Evolutionary conservation across 2,113 vertebrate genomes (phyloP).

Genomic region (Poecilia latipinna): DNA sequence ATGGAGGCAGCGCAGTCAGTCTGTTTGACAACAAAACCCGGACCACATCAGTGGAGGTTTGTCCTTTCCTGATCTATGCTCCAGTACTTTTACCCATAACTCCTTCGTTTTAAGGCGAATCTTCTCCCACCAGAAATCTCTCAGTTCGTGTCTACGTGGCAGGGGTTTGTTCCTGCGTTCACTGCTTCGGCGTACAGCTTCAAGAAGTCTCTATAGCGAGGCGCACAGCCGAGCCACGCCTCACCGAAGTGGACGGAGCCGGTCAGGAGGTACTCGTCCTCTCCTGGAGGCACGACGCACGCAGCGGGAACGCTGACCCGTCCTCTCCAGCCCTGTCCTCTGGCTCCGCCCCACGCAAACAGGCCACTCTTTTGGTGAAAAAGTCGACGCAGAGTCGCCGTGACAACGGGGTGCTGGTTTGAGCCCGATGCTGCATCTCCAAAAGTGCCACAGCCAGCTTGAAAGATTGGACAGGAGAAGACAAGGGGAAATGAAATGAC

Average conservation of each 20-base stretch:
- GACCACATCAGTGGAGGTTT: not conserved
- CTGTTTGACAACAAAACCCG: constrained; percentile 11
- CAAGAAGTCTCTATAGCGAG: constrained; percentile 90
- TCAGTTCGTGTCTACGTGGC: constrained; percentile 85
- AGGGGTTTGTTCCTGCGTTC: constrained; percentile 87
- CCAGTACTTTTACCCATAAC: not conserved
- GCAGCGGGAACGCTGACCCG: constrained; percentile 79
- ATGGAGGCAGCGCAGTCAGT: constrained; percentile 3
- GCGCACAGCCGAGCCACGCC: constrained; percentile 89
- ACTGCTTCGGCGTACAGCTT: constrained; percentile 85
- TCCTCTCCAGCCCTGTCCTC: constrained; percentile 83
- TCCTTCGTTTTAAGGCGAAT: constrained; percentile 1
- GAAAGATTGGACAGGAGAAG: constrained; percentile 6
- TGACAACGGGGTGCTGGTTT: constrained; percentile 62
- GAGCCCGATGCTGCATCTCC: constrained; percentile 62
- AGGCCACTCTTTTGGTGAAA: constrained; percentile 90
- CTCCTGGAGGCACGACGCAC: constrained; percentile 82
- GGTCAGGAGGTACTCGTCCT: constrained; percentile 88
- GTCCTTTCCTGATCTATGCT: not conserved
- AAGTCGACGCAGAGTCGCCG: constrained; percentile 81
- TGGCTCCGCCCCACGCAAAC: constrained; percentile 79
- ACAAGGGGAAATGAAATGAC: not conserved
- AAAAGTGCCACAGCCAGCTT: constrained; percentile 88
- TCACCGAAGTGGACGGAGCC: constrained; percentile 93
- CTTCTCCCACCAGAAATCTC: not conserved